phyloP scores from a whole-genome alignment of 92 coral and sea anemone genomes.

The Virgularia gustaviana region DNA sequence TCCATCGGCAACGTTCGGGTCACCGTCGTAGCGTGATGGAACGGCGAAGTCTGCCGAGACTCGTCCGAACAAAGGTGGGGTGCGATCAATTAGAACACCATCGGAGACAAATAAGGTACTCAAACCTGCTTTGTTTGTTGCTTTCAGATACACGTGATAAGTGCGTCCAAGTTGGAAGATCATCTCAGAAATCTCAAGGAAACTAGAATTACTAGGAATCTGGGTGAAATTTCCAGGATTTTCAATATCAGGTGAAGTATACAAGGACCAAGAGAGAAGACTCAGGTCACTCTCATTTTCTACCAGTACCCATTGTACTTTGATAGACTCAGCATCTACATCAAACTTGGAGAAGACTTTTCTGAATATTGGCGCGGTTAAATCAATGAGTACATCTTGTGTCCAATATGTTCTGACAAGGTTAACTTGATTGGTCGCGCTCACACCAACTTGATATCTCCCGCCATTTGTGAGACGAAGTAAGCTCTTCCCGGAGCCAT shows the following conservation, averaged over 20 bases:
- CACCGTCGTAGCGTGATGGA: constrained; percentile 72
- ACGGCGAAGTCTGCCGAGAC: constrained; percentile 67
- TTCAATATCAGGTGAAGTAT: constrained; percentile 62
- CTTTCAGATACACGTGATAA: constrained; percentile 64
- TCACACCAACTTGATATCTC: constrained; percentile 64
- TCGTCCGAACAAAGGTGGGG: constrained; percentile 68
- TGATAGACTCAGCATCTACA: constrained; percentile 51
- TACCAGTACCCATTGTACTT: constrained; percentile 55
- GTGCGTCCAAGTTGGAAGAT: constrained; percentile 65
- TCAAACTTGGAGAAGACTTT: constrained; percentile 55
- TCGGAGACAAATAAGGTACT: constrained; percentile 62
- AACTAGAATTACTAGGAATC: constrained; percentile 25
- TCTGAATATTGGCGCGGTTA: constrained; percentile 71
- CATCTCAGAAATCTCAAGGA: constrained; percentile 41
- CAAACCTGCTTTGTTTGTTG: constrained; percentile 63
- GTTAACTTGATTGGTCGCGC: constrained; percentile 61
- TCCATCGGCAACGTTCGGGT: constrained; percentile 60
- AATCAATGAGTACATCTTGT: constrained; percentile 70
- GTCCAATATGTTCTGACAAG: constrained; percentile 74
- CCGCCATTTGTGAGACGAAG: constrained; percentile 61
- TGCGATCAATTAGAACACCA: constrained; percentile 77
- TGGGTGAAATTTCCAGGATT: constrained; percentile 50
- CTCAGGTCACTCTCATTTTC: constrained; percentile 74
- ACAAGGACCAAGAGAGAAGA: constrained; percentile 67
- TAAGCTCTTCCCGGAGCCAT: constrained; percentile 56